These are phyloP conservation scores for Sturmia bella DNA, from an alignment of 2,888 invertebrate genomes.

Conservation along the genomic window DNA sequence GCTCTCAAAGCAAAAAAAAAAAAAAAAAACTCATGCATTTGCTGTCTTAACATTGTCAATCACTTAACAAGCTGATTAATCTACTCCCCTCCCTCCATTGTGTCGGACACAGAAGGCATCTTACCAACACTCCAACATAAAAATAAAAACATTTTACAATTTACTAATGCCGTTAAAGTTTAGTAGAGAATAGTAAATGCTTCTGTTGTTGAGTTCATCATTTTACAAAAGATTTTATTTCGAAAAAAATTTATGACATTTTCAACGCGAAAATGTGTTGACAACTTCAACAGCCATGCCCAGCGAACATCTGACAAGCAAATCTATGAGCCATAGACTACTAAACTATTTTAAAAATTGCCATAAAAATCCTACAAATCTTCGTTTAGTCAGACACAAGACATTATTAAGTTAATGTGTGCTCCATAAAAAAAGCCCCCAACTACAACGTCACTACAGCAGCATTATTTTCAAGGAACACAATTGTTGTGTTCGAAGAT, in stretches of 20 bases:
- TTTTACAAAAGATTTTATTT: constrained; percentile 41
- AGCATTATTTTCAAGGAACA: constrained; percentile 12
- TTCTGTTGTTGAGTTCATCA: constrained; percentile 16
- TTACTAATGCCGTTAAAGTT: neutral
- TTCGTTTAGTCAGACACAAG: constrained; percentile 67
- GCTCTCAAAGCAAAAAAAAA: constrained; percentile 8
- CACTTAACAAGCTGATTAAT: constrained; percentile 50
- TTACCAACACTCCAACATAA: neutral
- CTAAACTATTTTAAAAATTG: constrained; percentile 68
- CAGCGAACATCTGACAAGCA: constrained; percentile 10
- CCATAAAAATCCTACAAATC: constrained; percentile 69
- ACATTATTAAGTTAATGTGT: constrained; percentile 65
- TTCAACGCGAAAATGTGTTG: constrained; percentile 66
- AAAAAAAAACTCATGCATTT: neutral
- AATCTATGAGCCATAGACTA: constrained; percentile 57
- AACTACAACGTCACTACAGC: neutral
- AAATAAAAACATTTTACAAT: neutral
- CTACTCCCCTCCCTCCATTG: neutral
- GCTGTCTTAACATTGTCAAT: constrained; percentile 47
- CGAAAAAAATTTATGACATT: constrained; percentile 64
- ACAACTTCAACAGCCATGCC: constrained; percentile 61
- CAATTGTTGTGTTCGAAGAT: neutral
- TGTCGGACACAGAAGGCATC: neutral
- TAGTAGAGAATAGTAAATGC: neutral
- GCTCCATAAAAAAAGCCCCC: constrained; percentile 20